Evolutionary conservation across 2,888 invertebrate genomes (phyloP).

Genomic region (Clanis bilineata): DNA sequence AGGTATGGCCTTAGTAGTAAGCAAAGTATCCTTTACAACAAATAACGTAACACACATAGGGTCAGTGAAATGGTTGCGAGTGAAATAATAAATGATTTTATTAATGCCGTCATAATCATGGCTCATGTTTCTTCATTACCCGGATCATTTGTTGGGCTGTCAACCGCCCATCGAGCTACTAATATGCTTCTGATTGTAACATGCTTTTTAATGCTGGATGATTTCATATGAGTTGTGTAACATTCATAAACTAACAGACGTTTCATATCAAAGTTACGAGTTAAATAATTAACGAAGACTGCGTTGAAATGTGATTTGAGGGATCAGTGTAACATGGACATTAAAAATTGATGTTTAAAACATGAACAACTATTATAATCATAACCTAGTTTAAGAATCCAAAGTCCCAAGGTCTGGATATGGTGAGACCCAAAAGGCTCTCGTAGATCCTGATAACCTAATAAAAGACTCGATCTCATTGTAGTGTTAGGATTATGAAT

Average conservation of each 20-base stretch:
- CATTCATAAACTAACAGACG: neutral
- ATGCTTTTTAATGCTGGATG: constrained; percentile 34
- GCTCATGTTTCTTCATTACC: constrained; percentile 67
- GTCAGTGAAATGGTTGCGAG: constrained; percentile 38
- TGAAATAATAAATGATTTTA: constrained; percentile 61
- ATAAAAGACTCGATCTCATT: too few relatives aligned
- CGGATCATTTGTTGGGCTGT: constrained; percentile 57
- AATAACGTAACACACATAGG: neutral
- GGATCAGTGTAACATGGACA: neutral
- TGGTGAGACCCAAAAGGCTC: too few relatives aligned
- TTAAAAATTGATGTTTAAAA: neutral
- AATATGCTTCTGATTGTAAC: constrained; percentile 65
- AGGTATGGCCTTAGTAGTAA: too few relatives aligned
- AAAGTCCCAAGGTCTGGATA: too few relatives aligned
- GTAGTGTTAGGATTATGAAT: too few relatives aligned
- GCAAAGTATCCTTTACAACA: neutral
- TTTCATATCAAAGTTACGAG: neutral
- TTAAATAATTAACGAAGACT: neutral
- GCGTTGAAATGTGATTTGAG: neutral
- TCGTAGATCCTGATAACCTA: too few relatives aligned
- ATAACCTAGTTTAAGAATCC: too few relatives aligned
- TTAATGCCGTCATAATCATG: constrained; percentile 55
- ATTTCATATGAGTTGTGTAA: constrained; percentile 4
- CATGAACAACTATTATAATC: too few relatives aligned
- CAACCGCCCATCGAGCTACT: constrained; percentile 59